phyloP scores from a whole-genome alignment of 2,888 invertebrate genomes.

The Drosophila mettleri region DNA sequence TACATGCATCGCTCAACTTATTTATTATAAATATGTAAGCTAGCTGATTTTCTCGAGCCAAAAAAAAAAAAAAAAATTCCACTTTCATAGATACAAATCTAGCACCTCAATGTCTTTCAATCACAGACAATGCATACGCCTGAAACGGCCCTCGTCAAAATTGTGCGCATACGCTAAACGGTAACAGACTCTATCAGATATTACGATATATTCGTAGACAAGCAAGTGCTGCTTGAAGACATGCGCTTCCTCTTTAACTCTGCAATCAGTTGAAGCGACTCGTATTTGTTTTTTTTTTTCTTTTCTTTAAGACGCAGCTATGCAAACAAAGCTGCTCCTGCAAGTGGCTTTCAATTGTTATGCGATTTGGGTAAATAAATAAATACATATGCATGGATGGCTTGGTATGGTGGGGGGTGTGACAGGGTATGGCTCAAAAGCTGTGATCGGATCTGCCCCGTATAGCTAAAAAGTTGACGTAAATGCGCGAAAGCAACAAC shows the following conservation, averaged over 20 bases:
- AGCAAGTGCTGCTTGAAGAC: constrained; percentile 71
- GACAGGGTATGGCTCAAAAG: constrained; percentile 1
- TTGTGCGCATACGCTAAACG: constrained; percentile 11
- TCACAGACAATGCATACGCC: constrained; percentile 3
- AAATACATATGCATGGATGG: constrained; percentile 24
- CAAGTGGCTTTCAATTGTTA: constrained; percentile 62
- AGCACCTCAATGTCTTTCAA: too few relatives aligned
- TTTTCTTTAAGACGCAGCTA: constrained; percentile 59
- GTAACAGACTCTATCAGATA: constrained; percentile 20
- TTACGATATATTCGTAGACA: constrained; percentile 11
- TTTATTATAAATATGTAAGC: too few relatives aligned
- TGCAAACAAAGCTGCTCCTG: constrained; percentile 71
- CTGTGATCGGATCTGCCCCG: constrained; percentile 9
- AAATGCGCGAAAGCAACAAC: constrained; percentile 46
- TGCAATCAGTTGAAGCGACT: constrained; percentile 45
- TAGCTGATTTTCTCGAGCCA: too few relatives aligned
- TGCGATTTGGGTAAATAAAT: constrained; percentile 47
- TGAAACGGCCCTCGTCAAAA: constrained; percentile 34
- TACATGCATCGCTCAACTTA: too few relatives aligned
- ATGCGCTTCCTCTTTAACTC: constrained; percentile 73
- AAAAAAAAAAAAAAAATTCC: not conserved
- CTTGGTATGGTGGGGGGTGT: not conserved
- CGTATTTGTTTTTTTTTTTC: constrained; percentile 21
- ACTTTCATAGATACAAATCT: not conserved
- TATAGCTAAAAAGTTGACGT: constrained; percentile 57